A percentile compares a stretch with the other conserved stretches of the same genome.
These are phyloP conservation scores for Enteromius paludinosus DNA, from an alignment of 2,797 vertebrate genomes.

Conservation along the genomic window DNA sequence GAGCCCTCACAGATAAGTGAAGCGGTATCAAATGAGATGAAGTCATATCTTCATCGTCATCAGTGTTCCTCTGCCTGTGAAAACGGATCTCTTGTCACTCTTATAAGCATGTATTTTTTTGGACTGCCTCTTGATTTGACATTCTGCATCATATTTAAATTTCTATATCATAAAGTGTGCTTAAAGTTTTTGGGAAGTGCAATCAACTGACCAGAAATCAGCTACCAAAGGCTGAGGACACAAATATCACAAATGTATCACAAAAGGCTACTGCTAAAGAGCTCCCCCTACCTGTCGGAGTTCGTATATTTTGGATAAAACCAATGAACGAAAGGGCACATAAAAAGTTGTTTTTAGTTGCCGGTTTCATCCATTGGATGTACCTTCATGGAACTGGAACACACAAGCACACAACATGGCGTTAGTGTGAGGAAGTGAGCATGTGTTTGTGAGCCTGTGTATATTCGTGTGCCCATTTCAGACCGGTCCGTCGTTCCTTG, in stretches of 20 bases:
- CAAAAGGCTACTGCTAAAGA: slow-evolving; percentile 73
- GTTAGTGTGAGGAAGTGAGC: slow-evolving; percentile 65
- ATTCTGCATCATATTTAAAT: slow-evolving; percentile 6
- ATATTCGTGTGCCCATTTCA: slow-evolving; percentile 57
- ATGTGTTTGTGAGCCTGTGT: slow-evolving; percentile 64
- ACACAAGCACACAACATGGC: slow-evolving; percentile 73
- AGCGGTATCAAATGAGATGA: slow-evolving; percentile 73
- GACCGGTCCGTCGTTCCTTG: slow-evolving; percentile 49
- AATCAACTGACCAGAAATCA: slow-evolving; percentile 11
- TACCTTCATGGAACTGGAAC: slow-evolving; percentile 76
- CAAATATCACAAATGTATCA: slow-evolving; percentile 42
- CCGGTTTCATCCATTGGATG: slow-evolving; percentile 69
- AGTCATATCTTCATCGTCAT: slow-evolving; percentile 31
- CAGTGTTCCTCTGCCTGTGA: slow-evolving; percentile 18
- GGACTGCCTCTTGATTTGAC: neutral
- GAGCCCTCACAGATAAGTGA: slow-evolving; percentile 72
- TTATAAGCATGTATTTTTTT: slow-evolving; percentile 10
- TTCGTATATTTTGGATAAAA: slow-evolving; percentile 72
- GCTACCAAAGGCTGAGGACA: slow-evolving; percentile 19
- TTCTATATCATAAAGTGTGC: neutral
- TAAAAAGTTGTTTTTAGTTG: slow-evolving; percentile 69
- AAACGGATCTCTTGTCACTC: neutral
- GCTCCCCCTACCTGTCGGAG: slow-evolving; percentile 81
- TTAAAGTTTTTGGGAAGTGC: neutral
- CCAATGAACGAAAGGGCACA: slow-evolving; percentile 71